Percentiles rank a stretch among this genome's conserved stretches.
Conservation (phyloP, 2,888 invertebrate species). For the Ceratothoa steindachneri region DNA sequence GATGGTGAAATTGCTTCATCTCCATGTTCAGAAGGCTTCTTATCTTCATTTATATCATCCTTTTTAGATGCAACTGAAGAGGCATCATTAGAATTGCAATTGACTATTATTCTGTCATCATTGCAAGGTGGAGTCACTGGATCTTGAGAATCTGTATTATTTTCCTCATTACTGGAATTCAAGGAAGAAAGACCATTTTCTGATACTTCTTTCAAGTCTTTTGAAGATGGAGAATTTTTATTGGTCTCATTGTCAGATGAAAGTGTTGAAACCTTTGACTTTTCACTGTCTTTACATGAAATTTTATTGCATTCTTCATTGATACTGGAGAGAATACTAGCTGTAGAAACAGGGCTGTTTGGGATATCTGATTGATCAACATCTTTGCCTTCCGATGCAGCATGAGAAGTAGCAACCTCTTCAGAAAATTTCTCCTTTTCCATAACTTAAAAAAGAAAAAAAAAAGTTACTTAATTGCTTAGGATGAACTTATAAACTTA, state of each 20-base stretch:
- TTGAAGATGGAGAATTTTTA: not conserved
- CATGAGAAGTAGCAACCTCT: no score
- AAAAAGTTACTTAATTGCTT: no score
- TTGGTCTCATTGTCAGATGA: not conserved
- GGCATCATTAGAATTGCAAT: not conserved
- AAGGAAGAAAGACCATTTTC: not conserved
- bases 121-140: not conserved
- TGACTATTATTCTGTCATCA: no score
- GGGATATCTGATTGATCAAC: no score
- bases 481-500: no score
- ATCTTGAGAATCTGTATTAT: not conserved
- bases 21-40: not conserved
- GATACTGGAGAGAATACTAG: not conserved
- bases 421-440: no score
- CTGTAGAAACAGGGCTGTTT: slow-evolving; percentile 6
- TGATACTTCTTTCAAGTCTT: not conserved
- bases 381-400: no score
- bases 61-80: not conserved
- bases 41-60: not conserved
- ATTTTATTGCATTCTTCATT: slow-evolving; percentile 3
- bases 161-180: not conserved
- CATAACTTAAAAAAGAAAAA: no score
- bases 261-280: not conserved
- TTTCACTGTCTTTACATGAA: not conserved
- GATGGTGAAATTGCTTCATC: no score